Evolutionary conservation across 30 jellyfish, hydroid and myxozoan species (phyloP).

Genomic region (Chrysaora quinquecirrha): DNA sequence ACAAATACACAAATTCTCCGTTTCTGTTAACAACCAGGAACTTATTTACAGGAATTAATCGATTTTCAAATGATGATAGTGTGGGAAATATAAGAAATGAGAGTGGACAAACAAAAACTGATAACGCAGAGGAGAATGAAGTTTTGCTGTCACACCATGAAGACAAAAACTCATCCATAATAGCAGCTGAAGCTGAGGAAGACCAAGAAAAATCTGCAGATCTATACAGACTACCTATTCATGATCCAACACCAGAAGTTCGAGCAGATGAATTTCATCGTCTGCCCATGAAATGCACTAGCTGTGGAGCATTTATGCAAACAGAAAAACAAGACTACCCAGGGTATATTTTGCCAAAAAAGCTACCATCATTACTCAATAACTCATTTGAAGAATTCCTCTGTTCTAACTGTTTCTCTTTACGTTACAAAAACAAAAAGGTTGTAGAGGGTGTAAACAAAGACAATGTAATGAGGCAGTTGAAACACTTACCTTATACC

Average conservation of each 20-base stretch:
- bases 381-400: slow-evolving; percentile 34
- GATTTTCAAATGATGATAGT: too few species aligned
- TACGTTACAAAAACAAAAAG: slow-evolving; percentile 39
- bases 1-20: too few species aligned
- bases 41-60: too few species aligned
- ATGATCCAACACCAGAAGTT: not conserved
- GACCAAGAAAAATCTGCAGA: not conserved
- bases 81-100: too few species aligned
- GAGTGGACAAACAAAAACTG: too few species aligned
- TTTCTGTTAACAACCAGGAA: too few species aligned
- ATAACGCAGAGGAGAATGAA: too few species aligned
- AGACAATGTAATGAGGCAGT: slow-evolving; percentile 56
- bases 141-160: too few species aligned
- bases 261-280: slow-evolving; percentile 67
- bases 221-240: not conserved
- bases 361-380: slow-evolving; percentile 39
- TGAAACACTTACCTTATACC: slow-evolving; percentile 41
- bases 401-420: slow-evolving; percentile 68
- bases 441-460: slow-evolving; percentile 17
- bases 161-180: too few species aligned
- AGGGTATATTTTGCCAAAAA: slow-evolving; percentile 67
- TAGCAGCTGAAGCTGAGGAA: too few species aligned
- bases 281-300: slow-evolving; percentile 73
- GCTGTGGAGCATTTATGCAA: slow-evolving; percentile 87
- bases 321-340: slow-evolving; percentile 37